Evolutionary conservation across 1,140 invertebrate species (phyloP), one percentile per base, ranked within the genome.

Genomic region (Drosophila chauvacae): DNA sequence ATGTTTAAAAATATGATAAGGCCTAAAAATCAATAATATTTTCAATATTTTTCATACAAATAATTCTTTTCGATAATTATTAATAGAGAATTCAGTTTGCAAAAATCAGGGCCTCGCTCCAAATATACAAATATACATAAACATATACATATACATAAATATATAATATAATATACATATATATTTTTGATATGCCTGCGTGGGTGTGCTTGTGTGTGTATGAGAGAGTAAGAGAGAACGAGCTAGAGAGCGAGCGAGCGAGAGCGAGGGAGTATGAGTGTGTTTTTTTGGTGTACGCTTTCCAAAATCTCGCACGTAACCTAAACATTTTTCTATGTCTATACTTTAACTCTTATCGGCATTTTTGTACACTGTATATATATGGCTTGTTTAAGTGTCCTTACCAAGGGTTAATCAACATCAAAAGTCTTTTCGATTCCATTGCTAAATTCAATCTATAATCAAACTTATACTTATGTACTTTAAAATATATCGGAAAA

Each of bases 121-220:
- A 78, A 66, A 68, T 74, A 69, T 57, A 66, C 62, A 80, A 51
- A 78, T n/a, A 63, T 44, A 62, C 42, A 77, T 61, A 65, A 11
- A 65, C 42, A 80, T 16, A 45, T 48, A 75, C 33, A 62, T 47
- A 76, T 2, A 64, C 14, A 56, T 14, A 70, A 3, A 45, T 13
- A 45, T 45, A 72, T 51, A 74, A 77, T 57, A 77, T 65, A 47
- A 80, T 66, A 76, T 45, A 69, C 30, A 81, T 86, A 86, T 86
- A 86, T 86, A 86, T 87, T 87, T 87, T 87, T 87, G 80, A 87
- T 87, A 87, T 83, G 79, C 83, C 83, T 82, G 75, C 58, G 56
- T 81, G 82, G 57, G 71, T 65, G 68, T 56, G 73, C 14, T 16
- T 23, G 23, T 26, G 23, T 16, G 23, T 48, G 14, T 53, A 44